These are phyloP conservation scores for Coleophora deauratella DNA, from an alignment of 2,888 invertebrate genomes.

Conservation along the genomic window DNA sequence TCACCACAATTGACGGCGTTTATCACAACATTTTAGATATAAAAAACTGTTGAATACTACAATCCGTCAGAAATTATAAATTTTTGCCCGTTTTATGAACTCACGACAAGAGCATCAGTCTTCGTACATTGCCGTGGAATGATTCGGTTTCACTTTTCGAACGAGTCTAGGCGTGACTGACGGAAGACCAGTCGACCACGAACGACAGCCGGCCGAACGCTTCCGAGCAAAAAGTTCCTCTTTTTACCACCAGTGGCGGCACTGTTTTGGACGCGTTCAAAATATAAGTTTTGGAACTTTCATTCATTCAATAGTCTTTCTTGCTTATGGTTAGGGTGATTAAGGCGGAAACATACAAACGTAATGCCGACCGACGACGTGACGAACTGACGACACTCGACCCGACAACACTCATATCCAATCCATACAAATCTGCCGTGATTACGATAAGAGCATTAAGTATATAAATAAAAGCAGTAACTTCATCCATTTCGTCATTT, in stretches of 20 bases:
- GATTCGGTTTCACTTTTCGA: conserved; percentile 69
- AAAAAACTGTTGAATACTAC: conserved; percentile 35
- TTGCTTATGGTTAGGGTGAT: too few relatives aligned
- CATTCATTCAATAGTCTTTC: too few relatives aligned
- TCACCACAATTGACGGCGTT: conserved; percentile 55
- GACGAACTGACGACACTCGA: too few relatives aligned
- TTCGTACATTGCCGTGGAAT: conserved; percentile 70
- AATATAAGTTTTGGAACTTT: conserved; percentile 2
- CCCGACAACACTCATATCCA: too few relatives aligned
- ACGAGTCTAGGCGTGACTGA: conserved; percentile 72
- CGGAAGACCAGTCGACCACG: conserved; percentile 49
- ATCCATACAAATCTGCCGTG: too few relatives aligned
- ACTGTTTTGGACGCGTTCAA: conserved; percentile 32
- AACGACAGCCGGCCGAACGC: conserved; percentile 30
- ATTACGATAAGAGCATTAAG: too few relatives aligned
- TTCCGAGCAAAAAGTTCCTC: conserved; percentile 11
- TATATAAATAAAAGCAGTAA: too few relatives aligned
- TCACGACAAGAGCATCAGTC: conserved; percentile 71
- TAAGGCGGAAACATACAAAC: too few relatives aligned
- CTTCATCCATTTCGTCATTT: too few relatives aligned
- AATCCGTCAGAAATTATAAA: conserved; percentile 57
- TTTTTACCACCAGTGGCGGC: conserved; percentile 40
- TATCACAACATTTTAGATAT: conserved; percentile 9
- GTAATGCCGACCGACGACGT: too few relatives aligned
- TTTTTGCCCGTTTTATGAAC: conserved; percentile 57